Conservation (phyloP, 1,140 invertebrate genomes). For the Anastatus disparis region DNA sequence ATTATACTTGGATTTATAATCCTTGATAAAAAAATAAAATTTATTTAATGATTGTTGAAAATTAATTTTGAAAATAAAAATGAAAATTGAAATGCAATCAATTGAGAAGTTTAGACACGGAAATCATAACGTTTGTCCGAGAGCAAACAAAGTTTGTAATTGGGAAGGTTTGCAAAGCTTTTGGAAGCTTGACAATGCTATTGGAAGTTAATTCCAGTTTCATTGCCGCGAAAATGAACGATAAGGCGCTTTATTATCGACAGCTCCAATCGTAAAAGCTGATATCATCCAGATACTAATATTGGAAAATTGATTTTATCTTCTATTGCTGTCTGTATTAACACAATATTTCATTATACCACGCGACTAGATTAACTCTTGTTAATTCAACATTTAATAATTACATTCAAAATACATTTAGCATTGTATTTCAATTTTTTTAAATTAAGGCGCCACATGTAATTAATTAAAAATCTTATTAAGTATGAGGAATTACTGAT, state of each 20-base stretch:
- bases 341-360: background rate
- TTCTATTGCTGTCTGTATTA: background rate
- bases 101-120: too few relatives aligned
- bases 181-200: background rate
- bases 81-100: too few relatives aligned
- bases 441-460: too few relatives aligned
- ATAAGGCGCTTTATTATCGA: conserved; percentile 27
- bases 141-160: background rate
- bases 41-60: too few relatives aligned
- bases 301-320: conserved; percentile 2
- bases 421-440: too few relatives aligned
- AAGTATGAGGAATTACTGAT: too few relatives aligned
- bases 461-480: too few relatives aligned
- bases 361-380: background rate
- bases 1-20: too few relatives aligned
- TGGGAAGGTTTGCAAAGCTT: background rate
- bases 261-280: conserved; percentile 14
- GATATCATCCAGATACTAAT: background rate
- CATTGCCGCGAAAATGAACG: conserved; percentile 10
- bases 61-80: too few relatives aligned
- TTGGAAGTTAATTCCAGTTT: conserved; percentile 14
- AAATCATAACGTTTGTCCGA: background rate
- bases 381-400: background rate
- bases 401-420: background rate
- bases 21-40: too few relatives aligned